phyloP scores from a whole-genome alignment of 2,797 vertebrate species.

The Gila robusta region DNA sequence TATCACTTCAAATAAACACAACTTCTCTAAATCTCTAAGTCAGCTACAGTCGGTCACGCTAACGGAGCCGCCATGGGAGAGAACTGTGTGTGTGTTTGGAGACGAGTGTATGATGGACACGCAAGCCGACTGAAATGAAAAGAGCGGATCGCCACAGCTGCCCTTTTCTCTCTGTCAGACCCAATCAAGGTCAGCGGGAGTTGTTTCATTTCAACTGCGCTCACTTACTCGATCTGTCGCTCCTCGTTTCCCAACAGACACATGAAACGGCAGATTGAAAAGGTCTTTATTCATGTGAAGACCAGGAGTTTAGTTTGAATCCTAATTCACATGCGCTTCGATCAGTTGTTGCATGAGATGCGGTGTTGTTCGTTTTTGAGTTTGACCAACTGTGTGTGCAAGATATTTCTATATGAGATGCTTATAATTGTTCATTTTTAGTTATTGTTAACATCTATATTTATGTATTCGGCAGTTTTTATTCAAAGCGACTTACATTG shows the following conservation, averaged over 20 bases:
- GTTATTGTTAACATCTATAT: too few species aligned
- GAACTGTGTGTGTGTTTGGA: background rate
- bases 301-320: background rate
- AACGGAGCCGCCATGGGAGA: conserved; percentile 9
- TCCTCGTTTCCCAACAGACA: conserved; percentile 15
- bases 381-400: background rate
- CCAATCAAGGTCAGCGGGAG: conserved; percentile 46
- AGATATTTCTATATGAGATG: too few species aligned
- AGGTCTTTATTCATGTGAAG: conserved; percentile 14
- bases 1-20: conserved; percentile 20
- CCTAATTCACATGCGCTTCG: background rate
- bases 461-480: too few species aligned
- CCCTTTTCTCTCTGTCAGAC: conserved; percentile 58
- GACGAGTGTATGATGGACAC: conserved; percentile 43
- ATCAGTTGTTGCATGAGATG: background rate
- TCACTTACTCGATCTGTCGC: conserved; percentile 23
- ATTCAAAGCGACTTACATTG: too few species aligned
- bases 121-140: conserved; percentile 52
- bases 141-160: conserved; percentile 47
- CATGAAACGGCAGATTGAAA: background rate
- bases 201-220: conserved; percentile 41
- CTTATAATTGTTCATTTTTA: too few species aligned
- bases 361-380: background rate
- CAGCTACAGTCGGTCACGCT: conserved; percentile 25
- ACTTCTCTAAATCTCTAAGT: conserved; percentile 2